These are phyloP conservation scores for Otolemur garnettii DNA, from an alignment of 2,113 vertebrate genomes.

Conservation along the genomic window DNA sequence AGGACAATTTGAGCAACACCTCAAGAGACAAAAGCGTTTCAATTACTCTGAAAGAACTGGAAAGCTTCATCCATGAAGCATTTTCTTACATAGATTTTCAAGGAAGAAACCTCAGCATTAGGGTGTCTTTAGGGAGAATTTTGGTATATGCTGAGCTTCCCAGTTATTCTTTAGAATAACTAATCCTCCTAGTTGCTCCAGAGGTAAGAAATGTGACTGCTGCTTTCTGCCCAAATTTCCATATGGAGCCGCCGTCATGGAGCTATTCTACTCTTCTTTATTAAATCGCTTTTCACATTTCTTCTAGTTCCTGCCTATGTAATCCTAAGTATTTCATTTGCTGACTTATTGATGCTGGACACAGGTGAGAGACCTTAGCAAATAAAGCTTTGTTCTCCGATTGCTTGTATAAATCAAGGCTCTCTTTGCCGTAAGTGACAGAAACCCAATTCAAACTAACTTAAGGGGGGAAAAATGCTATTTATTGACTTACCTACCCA, in stretches of 20 bases:
- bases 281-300: constrained; percentile 68
- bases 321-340: constrained; percentile 62
- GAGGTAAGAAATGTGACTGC: not conserved
- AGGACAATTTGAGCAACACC: not conserved
- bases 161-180: not conserved
- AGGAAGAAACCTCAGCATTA: constrained; percentile 6
- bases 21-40: constrained; percentile 8
- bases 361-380: constrained; percentile 72
- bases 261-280: not conserved
- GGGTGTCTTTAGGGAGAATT: not conserved
- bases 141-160: not conserved
- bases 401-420: constrained; percentile 70
- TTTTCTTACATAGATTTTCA: constrained; percentile 60
- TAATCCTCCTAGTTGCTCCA: not conserved
- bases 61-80: constrained; percentile 44
- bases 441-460: constrained; percentile 76
- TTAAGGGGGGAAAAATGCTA: not conserved
- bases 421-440: constrained; percentile 77
- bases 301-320: constrained; percentile 46
- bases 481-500: constrained; percentile 56
- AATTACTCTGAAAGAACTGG: constrained; percentile 1
- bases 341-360: constrained; percentile 65
- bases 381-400: constrained; percentile 63
- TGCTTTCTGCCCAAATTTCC: not conserved
- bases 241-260: not conserved